Evolutionary conservation across 2,797 vertebrate species (phyloP).

Genomic region (Onychomys leucogaster): DNA sequence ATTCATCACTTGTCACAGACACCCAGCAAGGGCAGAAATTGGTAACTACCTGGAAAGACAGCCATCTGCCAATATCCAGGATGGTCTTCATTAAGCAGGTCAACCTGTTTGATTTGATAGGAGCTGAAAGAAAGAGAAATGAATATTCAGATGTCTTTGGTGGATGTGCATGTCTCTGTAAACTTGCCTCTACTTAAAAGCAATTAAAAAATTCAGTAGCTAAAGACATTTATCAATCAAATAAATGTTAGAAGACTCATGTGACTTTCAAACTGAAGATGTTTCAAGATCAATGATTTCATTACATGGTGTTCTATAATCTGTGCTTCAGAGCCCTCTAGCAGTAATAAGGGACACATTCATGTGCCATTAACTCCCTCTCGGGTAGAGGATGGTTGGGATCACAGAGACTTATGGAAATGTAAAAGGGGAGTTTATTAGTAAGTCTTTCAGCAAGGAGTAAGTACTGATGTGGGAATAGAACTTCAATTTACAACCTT

Average conservation of each 20-base stretch:
- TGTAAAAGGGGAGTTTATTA: not conserved
- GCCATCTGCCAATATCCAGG: not conserved
- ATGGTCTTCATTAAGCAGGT: not conserved
- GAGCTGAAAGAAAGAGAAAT: constrained; percentile 44
- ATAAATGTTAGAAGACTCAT: constrained; percentile 1
- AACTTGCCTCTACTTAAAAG: constrained; percentile 10
- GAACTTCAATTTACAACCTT: constrained; percentile 50
- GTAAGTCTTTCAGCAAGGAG: not conserved
- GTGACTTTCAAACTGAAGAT: constrained; percentile 8
- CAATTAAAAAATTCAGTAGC: constrained; percentile 18
- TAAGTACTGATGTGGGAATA: constrained; percentile 2
- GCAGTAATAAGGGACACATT: not conserved
- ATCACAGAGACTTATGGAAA: not conserved
- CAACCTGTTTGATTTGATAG: not conserved
- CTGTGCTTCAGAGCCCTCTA: constrained; percentile 15
- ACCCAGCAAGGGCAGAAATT: not conserved
- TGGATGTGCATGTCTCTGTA: not conserved
- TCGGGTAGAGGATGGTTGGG: not conserved
- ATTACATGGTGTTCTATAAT: not conserved
- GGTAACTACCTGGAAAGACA: not conserved
- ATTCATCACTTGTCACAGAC: not conserved
- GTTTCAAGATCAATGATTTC: constrained; percentile 50
- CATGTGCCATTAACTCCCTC: not conserved
- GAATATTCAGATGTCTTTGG: not conserved
- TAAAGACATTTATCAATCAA: constrained; percentile 46